Conservation (phyloP, 30 jellyfish, hydroid and myxozoan species). For the Aurelia aurita region DNA sequence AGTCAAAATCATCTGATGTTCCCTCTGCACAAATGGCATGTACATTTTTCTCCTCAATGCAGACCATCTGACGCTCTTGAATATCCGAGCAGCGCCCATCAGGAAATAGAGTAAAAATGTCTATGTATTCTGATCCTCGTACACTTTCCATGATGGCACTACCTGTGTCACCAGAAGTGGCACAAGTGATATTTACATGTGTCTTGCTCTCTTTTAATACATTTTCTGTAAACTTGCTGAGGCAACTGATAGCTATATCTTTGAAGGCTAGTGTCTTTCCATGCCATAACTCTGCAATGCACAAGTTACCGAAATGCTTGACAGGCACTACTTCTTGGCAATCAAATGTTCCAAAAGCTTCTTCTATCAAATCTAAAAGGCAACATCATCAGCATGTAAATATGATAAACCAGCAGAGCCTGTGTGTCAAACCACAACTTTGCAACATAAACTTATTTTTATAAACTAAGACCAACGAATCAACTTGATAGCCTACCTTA, state of each 20-base stretch:
- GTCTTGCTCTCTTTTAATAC: neutral
- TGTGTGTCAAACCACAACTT: no score
- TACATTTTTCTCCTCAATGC: slow-evolving; percentile 66
- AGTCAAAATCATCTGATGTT: slow-evolving; percentile 77
- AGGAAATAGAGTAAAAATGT: slow-evolving; percentile 71
- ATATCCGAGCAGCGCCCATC: slow-evolving; percentile 77
- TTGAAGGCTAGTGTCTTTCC: slow-evolving; percentile 90
- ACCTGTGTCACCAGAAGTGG: slow-evolving; percentile 98
- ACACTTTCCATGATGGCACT: slow-evolving; percentile 82
- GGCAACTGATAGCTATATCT: slow-evolving; percentile 69
- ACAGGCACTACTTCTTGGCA: slow-evolving; percentile 72
- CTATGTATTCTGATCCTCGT: slow-evolving; percentile 41
- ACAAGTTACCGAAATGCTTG: slow-evolving; percentile 25
- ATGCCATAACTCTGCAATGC: slow-evolving; percentile 90
- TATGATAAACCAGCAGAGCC: no score
- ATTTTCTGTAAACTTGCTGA: slow-evolving; percentile 53
- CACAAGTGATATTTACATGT: slow-evolving; percentile 57
- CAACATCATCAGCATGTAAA: no score
- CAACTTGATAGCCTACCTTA: no score
- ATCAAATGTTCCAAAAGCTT: slow-evolving; percentile 61
- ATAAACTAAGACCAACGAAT: no score
- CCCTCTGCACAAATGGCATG: slow-evolving; percentile 80
- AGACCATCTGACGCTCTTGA: slow-evolving; percentile 84
- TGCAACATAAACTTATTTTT: no score
- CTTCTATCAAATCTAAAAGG: slow-evolving; percentile 32